A percentile compares a stretch with the other conserved stretches of the same genome.
Conservation (phyloP, 35 echinoderm and acorn worm genomes). For the Amphiura filiformis region DNA sequence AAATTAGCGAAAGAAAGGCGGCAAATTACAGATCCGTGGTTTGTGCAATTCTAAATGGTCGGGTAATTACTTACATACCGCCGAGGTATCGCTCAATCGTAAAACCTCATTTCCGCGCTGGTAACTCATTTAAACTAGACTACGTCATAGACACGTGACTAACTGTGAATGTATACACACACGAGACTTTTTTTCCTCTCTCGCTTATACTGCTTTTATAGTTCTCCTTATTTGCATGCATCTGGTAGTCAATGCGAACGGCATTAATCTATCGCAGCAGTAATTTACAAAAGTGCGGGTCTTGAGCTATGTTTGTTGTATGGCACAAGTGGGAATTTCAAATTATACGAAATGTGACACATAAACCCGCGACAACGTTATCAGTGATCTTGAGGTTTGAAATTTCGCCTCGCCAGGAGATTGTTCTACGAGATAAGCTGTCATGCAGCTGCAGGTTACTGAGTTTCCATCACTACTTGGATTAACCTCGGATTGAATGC, state of each 20-base stretch:
- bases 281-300: not conserved
- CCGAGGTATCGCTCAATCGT: not conserved
- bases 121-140: conserved; percentile 5
- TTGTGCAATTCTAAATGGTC: not conserved
- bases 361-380: not conserved
- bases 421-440: not conserved
- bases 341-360: conserved; percentile 11
- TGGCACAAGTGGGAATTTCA: not conserved
- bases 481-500: not conserved
- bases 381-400: not conserved
- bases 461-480: not conserved
- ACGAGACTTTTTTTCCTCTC: not conserved
- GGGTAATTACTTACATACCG: not conserved
- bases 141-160: not conserved
- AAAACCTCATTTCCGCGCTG: not conserved
- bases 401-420: not conserved
- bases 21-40: not conserved
- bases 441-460: not conserved
- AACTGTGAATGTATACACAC: not conserved
- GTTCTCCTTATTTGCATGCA: not conserved
- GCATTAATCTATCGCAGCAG: not conserved
- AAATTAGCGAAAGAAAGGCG: not conserved
- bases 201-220: not conserved
- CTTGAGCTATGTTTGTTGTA: not conserved
- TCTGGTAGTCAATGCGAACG: not conserved